phyloP scores from a whole-genome alignment of 2,113 vertebrate species.

The Tursiops truncatus region DNA sequence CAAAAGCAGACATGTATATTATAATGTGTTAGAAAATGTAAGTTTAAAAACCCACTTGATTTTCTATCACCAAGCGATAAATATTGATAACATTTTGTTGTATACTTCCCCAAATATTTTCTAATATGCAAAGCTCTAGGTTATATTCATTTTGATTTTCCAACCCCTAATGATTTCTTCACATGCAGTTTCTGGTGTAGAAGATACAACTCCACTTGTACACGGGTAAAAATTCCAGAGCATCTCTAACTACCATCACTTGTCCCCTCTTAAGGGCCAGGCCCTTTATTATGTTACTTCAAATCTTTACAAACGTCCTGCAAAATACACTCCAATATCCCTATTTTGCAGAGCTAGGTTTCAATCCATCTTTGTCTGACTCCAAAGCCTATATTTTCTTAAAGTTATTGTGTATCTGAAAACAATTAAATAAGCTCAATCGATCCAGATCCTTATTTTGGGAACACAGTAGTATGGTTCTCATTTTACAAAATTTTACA shows the following conservation, averaged over 20 bases:
- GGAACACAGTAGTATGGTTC: background rate
- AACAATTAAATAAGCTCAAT: background rate
- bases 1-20: background rate
- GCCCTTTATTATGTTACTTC: background rate
- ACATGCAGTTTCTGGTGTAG: background rate
- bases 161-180: background rate
- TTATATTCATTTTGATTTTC: background rate
- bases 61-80: background rate
- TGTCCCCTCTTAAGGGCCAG: background rate
- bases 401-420: background rate
- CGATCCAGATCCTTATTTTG: background rate
- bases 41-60: background rate
- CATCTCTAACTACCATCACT: background rate
- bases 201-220: background rate
- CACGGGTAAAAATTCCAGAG: background rate
- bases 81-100: background rate
- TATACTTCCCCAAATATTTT: background rate
- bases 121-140: background rate
- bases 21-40: background rate
- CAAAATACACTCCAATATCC: background rate
- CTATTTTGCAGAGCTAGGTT: background rate
- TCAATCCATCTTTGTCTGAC: background rate
- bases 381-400: background rate
- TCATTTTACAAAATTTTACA: background rate
- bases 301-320: background rate